These are phyloP conservation scores for Poeciliopsis presidionis DNA, from an alignment of 2,797 vertebrate genomes.

Conservation along the genomic window DNA sequence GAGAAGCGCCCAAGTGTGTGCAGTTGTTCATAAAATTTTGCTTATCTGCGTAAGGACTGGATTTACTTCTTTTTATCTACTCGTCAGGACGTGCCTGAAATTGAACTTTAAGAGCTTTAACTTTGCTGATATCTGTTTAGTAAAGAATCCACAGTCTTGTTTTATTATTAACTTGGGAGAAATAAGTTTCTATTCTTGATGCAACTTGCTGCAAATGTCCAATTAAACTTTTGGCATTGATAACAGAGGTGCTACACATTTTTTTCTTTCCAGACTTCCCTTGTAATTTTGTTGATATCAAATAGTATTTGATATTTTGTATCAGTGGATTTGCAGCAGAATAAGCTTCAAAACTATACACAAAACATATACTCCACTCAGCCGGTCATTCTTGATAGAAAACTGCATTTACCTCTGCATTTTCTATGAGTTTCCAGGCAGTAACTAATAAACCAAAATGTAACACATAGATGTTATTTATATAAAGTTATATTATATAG, in stretches of 20 bases:
- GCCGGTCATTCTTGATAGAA: neutral
- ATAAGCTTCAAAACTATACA: neutral
- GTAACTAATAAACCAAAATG: neutral
- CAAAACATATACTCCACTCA: neutral
- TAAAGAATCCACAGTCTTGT: constrained; percentile 6
- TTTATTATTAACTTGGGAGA: constrained; percentile 18
- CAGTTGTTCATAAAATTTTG: too few relatives aligned
- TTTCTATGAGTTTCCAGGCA: neutral
- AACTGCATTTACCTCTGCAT: neutral
- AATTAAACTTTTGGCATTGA: neutral
- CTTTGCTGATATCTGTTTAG: constrained; percentile 11
- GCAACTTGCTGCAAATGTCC: neutral
- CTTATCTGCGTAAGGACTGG: neutral
- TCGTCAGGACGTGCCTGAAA: constrained; percentile 11
- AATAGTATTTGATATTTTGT: neutral
- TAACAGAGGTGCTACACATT: neutral
- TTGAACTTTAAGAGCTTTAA: neutral
- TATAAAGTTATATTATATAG: neutral
- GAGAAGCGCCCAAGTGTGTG: neutral
- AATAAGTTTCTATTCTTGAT: neutral
- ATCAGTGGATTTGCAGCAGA: neutral
- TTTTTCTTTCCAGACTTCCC: neutral
- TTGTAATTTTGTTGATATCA: neutral
- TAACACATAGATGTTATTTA: neutral
- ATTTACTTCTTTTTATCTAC: constrained; percentile 7